These are phyloP conservation scores for Hofmannophila pseudospretella DNA, from an alignment of 2,888 invertebrate species.

Conservation along the genomic window DNA sequence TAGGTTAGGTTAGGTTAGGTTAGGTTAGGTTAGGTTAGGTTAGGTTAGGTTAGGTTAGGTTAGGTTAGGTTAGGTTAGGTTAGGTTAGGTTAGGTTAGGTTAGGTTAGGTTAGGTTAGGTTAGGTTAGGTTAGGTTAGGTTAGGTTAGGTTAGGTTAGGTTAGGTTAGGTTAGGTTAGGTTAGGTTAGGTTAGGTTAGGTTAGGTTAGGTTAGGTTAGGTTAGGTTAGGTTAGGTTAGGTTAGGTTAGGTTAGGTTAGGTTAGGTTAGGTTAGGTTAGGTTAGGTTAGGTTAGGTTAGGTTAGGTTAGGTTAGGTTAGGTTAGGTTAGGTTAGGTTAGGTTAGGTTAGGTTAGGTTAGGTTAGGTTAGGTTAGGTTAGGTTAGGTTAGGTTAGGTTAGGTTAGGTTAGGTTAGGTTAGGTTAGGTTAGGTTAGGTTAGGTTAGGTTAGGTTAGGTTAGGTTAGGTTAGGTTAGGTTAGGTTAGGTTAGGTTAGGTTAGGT, in stretches of 20 bases:
- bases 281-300: constrained; percentile 24
- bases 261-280: constrained; percentile 25
- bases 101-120: constrained; percentile 4
- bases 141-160: constrained; percentile 14
- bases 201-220: constrained; percentile 17
- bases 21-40: constrained; percentile 22
- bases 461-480: constrained; percentile 18
- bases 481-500: constrained; percentile 18
- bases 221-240: constrained; percentile 17
- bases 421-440: constrained; percentile 17
- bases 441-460: constrained; percentile 17
- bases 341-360: constrained; percentile 17
- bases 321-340: constrained; percentile 24
- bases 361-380: constrained; percentile 14
- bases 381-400: constrained; percentile 18
- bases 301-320: constrained; percentile 20
- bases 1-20: constrained; percentile 17
- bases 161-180: constrained; percentile 11
- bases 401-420: constrained; percentile 17
- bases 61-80: constrained; percentile 24
- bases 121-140: constrained; percentile 5
- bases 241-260: constrained; percentile 22
- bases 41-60: constrained; percentile 25
- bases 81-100: constrained; percentile 19
- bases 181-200: constrained; percentile 14